Percentiles rank a stretch among this genome's conserved stretches.
These are phyloP conservation scores for Tethya wilhelma DNA, from an alignment of 37 sponge, comb jelly and placozoan genomes.

Conservation along the genomic window DNA sequence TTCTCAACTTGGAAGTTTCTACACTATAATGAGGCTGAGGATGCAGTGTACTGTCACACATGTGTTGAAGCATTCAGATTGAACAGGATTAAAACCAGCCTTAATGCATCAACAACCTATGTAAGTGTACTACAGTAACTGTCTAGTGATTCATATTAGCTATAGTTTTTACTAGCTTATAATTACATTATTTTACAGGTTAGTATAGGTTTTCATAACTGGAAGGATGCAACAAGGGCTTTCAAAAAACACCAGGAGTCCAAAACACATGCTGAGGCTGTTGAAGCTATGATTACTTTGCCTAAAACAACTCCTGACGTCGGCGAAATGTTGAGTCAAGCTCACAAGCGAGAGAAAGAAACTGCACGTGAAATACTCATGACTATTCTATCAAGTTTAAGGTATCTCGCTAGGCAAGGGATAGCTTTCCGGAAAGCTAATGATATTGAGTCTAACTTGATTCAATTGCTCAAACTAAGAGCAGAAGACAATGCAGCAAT, in stretches of 20 bases:
- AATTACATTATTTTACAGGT: constrained; percentile 12
- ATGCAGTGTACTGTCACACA: constrained; percentile 66
- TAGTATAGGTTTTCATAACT: constrained; percentile 40
- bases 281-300: constrained; percentile 67
- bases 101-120: no score
- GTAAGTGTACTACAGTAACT: no score
- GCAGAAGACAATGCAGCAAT: constrained; percentile 56
- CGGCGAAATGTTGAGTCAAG: constrained; percentile 64
- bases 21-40: constrained; percentile 54
- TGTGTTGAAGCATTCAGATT: constrained; percentile 45
- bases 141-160: no score
- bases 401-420: constrained; percentile 67
- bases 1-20: constrained; percentile 47
- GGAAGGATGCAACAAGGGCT: constrained; percentile 68
- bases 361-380: constrained; percentile 72
- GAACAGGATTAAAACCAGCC: no score
- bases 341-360: constrained; percentile 65
- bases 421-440: no score
- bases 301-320: constrained; percentile 68
- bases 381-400: constrained; percentile 63
- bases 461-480: constrained; percentile 58
- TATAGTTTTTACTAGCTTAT: no score
- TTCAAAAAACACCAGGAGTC: constrained; percentile 81
- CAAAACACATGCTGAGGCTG: constrained; percentile 66
- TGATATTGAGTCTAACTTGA: no score